A percentile compares a stretch with the other conserved stretches of the same genome.
phyloP scores from a whole-genome alignment of 1,140 invertebrate species.

The Venturia canescens region DNA sequence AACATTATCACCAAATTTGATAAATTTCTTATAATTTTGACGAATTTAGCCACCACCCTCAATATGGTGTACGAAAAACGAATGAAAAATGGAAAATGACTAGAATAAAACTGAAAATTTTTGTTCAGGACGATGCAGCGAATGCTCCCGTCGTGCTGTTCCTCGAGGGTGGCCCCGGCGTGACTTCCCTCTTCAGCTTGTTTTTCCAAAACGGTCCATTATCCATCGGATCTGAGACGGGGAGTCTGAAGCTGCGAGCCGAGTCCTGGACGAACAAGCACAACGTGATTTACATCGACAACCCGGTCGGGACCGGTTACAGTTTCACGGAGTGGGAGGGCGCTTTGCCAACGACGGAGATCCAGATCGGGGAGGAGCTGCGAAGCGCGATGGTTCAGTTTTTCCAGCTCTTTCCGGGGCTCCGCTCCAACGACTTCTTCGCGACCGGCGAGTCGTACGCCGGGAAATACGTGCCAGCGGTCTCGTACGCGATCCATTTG shows the following conservation, averaged over 20 bases:
- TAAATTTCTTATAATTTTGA: too few relatives aligned
- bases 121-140: constrained; percentile 67
- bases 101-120: not conserved
- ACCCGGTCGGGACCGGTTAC: constrained; percentile 90
- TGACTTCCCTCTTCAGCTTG: constrained; percentile 87
- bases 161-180: constrained; percentile 91
- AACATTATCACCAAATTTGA: too few relatives aligned
- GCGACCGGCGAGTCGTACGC: constrained; percentile 93
- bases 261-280: constrained; percentile 86
- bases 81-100: too few relatives aligned
- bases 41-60: too few relatives aligned
- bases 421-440: constrained; percentile 83
- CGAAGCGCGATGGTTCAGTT: constrained; percentile 84
- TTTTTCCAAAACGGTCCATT: constrained; percentile 91
- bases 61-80: too few relatives aligned
- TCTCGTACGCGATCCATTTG: constrained; percentile 86
- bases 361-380: constrained; percentile 82
- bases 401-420: constrained; percentile 84
- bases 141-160: constrained; percentile 87
- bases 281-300: constrained; percentile 91
- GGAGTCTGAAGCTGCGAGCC: constrained; percentile 78
- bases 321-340: constrained; percentile 83
- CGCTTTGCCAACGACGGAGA: constrained; percentile 82
- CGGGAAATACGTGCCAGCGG: constrained; percentile 89
- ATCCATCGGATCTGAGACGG: constrained; percentile 79